These are phyloP conservation scores for Synergus gifuensis DNA, from an alignment of 2,888 invertebrate genomes.

Conservation along the genomic window DNA sequence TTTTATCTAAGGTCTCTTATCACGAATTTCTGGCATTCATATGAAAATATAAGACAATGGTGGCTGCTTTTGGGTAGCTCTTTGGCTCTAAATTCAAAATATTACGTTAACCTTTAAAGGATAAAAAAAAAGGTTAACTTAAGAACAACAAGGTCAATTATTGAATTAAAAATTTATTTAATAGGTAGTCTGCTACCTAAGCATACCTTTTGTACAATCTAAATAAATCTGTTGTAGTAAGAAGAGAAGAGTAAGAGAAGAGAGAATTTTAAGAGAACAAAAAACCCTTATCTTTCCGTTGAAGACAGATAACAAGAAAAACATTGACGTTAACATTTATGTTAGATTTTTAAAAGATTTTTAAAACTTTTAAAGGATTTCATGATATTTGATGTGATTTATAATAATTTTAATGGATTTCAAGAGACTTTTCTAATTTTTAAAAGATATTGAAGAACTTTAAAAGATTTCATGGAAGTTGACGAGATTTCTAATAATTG, in stretches of 20 bases:
- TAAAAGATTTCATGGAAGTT: too few relatives aligned
- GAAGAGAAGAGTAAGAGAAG: too few relatives aligned
- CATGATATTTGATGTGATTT: too few relatives aligned
- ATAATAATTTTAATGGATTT: too few relatives aligned
- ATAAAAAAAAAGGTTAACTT: background rate
- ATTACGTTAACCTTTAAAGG: background rate
- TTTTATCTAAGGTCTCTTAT: conserved; percentile 49
- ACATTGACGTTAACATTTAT: too few relatives aligned
- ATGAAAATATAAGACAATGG: background rate
- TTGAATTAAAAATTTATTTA: background rate
- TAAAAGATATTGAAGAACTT: too few relatives aligned
- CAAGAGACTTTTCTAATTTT: too few relatives aligned
- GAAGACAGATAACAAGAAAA: conserved; percentile 4
- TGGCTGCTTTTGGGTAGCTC: background rate
- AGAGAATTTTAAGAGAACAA: background rate
- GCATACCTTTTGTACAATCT: background rate
- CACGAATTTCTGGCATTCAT: conserved; percentile 35
- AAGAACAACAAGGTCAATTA: background rate
- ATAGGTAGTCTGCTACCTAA: background rate
- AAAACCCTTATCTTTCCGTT: background rate
- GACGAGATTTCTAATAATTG: too few relatives aligned
- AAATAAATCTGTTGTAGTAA: background rate
- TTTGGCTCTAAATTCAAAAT: background rate
- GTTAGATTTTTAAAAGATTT: too few relatives aligned
- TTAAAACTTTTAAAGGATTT: too few relatives aligned